Percentiles rank a stretch among this genome's conserved stretches.
phyloP scores from a whole-genome alignment of 2,888 invertebrate genomes.

The Sericinus montela region DNA sequence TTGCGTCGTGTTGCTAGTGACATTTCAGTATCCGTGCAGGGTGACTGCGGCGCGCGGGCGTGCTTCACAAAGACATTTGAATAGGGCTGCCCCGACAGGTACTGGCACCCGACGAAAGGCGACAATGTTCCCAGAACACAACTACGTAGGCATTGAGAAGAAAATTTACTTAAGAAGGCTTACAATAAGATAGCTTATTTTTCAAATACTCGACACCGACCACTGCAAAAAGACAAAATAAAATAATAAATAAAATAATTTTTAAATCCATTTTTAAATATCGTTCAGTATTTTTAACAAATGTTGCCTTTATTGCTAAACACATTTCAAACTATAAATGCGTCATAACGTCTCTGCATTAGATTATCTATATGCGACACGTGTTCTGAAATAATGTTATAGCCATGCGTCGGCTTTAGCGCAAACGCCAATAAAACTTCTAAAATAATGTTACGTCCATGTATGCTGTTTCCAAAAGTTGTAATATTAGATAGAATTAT shows the following conservation, averaged over 20 bases:
- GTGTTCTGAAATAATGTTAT: constrained; percentile 73
- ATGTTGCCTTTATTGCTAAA: constrained; percentile 29
- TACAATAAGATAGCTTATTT: constrained; percentile 58
- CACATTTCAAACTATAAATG: constrained; percentile 66
- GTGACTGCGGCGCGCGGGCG: constrained; percentile 35
- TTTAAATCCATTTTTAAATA: no score
- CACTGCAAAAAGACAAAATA: constrained; percentile 7
- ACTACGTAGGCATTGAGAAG: constrained; percentile 69
- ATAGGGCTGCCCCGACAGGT: constrained; percentile 74
- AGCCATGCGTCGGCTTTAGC: constrained; percentile 38
- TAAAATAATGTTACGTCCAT: constrained; percentile 43
- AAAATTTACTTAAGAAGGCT: constrained; percentile 63
- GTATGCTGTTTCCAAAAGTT: constrained; percentile 21
- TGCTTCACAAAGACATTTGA: constrained; percentile 74
- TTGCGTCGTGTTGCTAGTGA: constrained; percentile 76
- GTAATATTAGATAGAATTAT: constrained; percentile 5
- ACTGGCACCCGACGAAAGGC: constrained; percentile 74
- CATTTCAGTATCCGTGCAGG: constrained; percentile 64
- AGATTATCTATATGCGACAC: constrained; percentile 68
- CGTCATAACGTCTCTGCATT: constrained; percentile 67
- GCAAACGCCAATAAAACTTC: constrained; percentile 50
- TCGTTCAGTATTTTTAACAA: constrained; percentile 8
- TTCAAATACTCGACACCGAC: constrained; percentile 37
- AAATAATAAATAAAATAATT: no score
- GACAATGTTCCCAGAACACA: constrained; percentile 72